Evolutionary conservation across 2,888 invertebrate species (phyloP), one percentile per base, ranked within the genome.

Genomic region (Artemia sinica): DNA sequence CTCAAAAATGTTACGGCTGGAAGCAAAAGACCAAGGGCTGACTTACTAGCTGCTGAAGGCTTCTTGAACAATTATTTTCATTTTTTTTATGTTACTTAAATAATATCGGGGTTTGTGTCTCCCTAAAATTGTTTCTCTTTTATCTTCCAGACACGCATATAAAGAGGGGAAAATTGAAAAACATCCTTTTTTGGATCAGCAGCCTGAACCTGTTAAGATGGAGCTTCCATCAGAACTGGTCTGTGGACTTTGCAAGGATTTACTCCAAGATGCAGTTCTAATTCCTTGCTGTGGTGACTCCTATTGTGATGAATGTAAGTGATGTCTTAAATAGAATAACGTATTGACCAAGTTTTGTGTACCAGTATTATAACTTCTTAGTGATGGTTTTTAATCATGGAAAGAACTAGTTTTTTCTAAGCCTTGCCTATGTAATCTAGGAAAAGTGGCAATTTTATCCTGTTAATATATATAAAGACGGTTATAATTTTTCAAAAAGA

Each of bases 201-300:
- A 50, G 48, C 81, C 82, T 66, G 80, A 81, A 13, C 75, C 76
- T 2, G 84, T 83, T 73, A 82, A 87, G 11, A 68, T 73, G 50
- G 85, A 87, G 74, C 87, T 96, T 69, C 96, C 96, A 0, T 89
- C 90, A 72, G 95, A 96, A 77, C 80, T 97, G 67, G 81, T 91
- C 66, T 98, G 98, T 79, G 87, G 86, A 70, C 84, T 98, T 70
- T 98, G 98, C 78, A 85, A 90, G 68, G 92, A 94, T 78, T 81
- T 97, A 63, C 84, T 96, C 72, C 86, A 87, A 0, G 97, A 98
- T 79, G 97, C 97, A 52, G 95, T 97, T 49, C 89, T 97, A 85
- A 93, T 95, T 77, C 93, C 94, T 0, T 98, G 97, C 77, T 98
- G 98, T 79, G 97, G 96, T 6, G 91, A 91, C 78, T 94, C 94